Evolutionary conservation across 2,797 vertebrate species (phyloP).

Genomic region (Botia almorhae): DNA sequence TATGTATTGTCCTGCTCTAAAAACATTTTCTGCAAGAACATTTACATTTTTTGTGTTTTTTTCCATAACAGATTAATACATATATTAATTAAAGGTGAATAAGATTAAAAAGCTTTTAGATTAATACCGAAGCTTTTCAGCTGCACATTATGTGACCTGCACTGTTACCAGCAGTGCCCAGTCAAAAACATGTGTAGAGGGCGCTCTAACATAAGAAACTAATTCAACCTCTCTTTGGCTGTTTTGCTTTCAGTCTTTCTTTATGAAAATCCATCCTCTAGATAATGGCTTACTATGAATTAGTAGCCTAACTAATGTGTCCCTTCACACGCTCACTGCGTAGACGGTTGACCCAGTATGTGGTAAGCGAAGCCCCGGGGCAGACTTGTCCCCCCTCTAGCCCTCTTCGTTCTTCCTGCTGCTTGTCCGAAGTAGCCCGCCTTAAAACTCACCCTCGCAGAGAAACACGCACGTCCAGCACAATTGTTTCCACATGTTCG

Average conservation of each 20-base stretch:
- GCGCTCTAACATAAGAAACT: slow-evolving; percentile 85
- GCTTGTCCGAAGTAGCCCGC: slow-evolving; percentile 47
- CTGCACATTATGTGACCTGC: background rate
- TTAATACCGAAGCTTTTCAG: background rate
- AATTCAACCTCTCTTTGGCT: background rate
- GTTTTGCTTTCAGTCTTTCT: background rate
- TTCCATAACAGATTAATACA: background rate
- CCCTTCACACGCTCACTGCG: slow-evolving; percentile 35
- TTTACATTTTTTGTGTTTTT: background rate
- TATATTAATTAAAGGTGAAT: background rate
- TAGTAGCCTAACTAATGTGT: slow-evolving; percentile 49
- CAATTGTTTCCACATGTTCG: slow-evolving; percentile 98
- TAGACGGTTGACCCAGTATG: slow-evolving; percentile 61
- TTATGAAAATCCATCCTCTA: background rate
- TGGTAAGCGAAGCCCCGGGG: slow-evolving; percentile 63
- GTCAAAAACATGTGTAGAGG: slow-evolving; percentile 74
- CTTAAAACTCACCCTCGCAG: slow-evolving; percentile 56
- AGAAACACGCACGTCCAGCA: slow-evolving; percentile 67
- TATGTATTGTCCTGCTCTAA: background rate
- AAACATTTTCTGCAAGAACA: background rate
- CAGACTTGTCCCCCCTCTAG: slow-evolving; percentile 42
- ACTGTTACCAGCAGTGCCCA: background rate
- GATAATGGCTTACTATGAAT: slow-evolving; percentile 65
- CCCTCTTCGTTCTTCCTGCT: slow-evolving; percentile 36
- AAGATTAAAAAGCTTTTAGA: background rate